Evolutionary conservation across 1,140 invertebrate species (phyloP), one percentile per base, ranked within the genome.

Genomic region (Euura saliciscinereae): DNA sequence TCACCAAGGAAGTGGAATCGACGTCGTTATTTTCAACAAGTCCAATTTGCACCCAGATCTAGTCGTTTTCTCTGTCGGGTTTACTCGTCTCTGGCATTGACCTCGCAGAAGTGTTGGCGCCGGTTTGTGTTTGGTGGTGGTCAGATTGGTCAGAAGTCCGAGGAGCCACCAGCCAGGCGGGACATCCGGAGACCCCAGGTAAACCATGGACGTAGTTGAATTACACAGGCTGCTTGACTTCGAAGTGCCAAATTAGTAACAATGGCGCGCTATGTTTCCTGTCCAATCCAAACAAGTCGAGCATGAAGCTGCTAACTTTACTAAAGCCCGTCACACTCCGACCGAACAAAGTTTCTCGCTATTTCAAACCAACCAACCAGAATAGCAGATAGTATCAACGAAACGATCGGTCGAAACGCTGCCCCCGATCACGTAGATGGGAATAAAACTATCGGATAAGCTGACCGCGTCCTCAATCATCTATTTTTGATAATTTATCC

Each of bases 271-370:
- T 81, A 77, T 74, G 82, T 78, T 83, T 81, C 81, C 83, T 79
- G 80, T 74, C 79, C 79, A 82, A 83, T 83, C 79, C 82, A 86
- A 84, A 85, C 83, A 84, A 82, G 77, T 83, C 73, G 65, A 80
- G 82, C 79, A 82, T 82, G 82, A 83, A 85, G 83, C 84, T 84
- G 80, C 75, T 77, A 85, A 84, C 83, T 85, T 85, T 80, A 75
- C 78, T 81, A 80, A 79, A 81, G 74, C 80, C 72, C 78, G 10
- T 71, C 79, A 79, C 82, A 80, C 73, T 76, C 76, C 73, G 77
- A 75, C 51, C 3, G 51, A 59, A 4, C 51, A 59, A 59, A 59
- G 8, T 59, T 59, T 59, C 51, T 59, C 51, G 51, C 51, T 59
- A 59, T 59, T 59, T 59, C 51, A 59, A 59, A 59, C 13, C 51